A percentile compares a stretch with the other conserved stretches of the same genome.
phyloP scores from a whole-genome alignment of 2,888 invertebrate species.

The Embidobia sp. region DNA sequence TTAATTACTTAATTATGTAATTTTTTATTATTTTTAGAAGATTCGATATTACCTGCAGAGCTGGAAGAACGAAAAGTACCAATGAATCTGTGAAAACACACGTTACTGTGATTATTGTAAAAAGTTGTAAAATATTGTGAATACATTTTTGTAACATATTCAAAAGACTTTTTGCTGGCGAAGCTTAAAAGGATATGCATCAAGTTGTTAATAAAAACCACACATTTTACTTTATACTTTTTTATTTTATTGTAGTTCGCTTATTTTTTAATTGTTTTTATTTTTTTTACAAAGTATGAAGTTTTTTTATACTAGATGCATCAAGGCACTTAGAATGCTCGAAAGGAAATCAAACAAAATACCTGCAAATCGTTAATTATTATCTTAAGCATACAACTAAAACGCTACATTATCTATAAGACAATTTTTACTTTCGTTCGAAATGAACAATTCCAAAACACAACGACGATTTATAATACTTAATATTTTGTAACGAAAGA shows the following conservation, averaged over 20 bases:
- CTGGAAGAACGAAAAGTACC: too few relatives aligned
- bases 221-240: neutral
- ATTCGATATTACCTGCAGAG: too few relatives aligned
- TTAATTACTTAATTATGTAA: too few relatives aligned
- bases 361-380: slow-evolving; percentile 8
- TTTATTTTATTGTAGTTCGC: slow-evolving; percentile 27
- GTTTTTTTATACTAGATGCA: slow-evolving; percentile 6
- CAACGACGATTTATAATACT: neutral
- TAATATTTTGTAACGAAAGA: too few relatives aligned
- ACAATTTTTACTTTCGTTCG: neutral
- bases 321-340: slow-evolving; percentile 68
- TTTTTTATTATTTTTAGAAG: too few relatives aligned
- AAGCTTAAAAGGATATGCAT: too few relatives aligned
- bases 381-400: slow-evolving; percentile 17
- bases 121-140: too few relatives aligned
- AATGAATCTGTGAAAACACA: too few relatives aligned
- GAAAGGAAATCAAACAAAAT: slow-evolving; percentile 9
- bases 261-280: slow-evolving; percentile 2
- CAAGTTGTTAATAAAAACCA: neutral
- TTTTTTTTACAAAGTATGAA: slow-evolving; percentile 27
- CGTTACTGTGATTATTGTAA: too few relatives aligned
- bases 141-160: too few relatives aligned
- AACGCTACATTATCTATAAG: slow-evolving; percentile 1
- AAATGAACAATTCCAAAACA: slow-evolving; percentile 1
- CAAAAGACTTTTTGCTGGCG: too few relatives aligned